Percentiles rank a stretch among this genome's conserved stretches.
These are phyloP conservation scores for Phataginus tetradactyla DNA, from an alignment of 2,797 vertebrate genomes.

Conservation along the genomic window DNA sequence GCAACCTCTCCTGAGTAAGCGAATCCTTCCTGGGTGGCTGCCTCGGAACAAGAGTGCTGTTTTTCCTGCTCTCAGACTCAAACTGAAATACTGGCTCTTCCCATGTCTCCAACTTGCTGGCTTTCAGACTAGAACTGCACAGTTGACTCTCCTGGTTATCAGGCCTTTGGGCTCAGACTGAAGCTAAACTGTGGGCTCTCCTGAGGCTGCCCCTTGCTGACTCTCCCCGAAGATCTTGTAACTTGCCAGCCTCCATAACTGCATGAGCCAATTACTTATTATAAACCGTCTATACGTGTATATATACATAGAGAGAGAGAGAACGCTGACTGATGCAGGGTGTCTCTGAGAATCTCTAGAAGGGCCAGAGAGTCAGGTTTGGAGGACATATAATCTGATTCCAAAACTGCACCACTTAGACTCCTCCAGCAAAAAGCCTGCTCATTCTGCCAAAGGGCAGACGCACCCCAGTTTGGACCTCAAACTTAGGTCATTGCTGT, in stretches of 20 bases:
- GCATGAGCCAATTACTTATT: not conserved
- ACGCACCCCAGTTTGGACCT: not conserved
- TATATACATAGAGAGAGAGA: not conserved
- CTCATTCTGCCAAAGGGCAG: not conserved
- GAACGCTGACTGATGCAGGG: not conserved
- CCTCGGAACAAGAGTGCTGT: not conserved
- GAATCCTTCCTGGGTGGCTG: not conserved
- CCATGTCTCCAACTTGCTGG: not conserved
- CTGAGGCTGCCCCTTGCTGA: not conserved
- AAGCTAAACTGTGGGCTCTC: not conserved
- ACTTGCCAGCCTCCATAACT: not conserved
- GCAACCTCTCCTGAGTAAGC: not conserved
- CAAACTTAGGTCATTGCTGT: not conserved
- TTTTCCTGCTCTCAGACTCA: not conserved
- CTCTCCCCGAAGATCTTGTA: not conserved
- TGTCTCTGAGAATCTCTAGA: not conserved
- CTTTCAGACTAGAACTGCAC: not conserved
- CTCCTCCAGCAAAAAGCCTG: not conserved
- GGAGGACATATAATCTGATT: not conserved
- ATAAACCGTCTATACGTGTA: not conserved
- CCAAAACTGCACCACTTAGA: not conserved
- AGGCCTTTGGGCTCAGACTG: not conserved
- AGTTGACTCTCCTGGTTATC: not conserved
- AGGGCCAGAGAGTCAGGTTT: not conserved
- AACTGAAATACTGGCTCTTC: not conserved